These are phyloP conservation scores for Sander lucioperca DNA, from an alignment of 2,113 vertebrate species.

Conservation along the genomic window DNA sequence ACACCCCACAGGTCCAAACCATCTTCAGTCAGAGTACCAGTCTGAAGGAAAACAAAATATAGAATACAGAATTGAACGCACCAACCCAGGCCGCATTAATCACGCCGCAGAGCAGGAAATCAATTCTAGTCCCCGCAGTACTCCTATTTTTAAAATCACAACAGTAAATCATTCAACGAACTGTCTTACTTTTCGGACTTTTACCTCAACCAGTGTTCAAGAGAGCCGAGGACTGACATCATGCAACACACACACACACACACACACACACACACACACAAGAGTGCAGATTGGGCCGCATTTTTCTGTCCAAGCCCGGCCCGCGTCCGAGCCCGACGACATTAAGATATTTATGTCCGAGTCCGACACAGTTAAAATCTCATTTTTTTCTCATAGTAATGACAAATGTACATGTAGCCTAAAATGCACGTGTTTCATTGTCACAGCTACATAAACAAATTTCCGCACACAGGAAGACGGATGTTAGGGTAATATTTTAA, in stretches of 20 bases:
- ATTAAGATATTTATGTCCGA: too few relatives aligned
- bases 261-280: too few relatives aligned
- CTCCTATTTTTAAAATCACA: not conserved
- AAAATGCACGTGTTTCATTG: too few relatives aligned
- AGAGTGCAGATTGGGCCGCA: too few relatives aligned
- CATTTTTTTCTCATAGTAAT: too few relatives aligned
- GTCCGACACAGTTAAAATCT: too few relatives aligned
- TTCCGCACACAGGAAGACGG: too few relatives aligned
- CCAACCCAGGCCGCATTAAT: not conserved
- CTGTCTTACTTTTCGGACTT: not conserved
- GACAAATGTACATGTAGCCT: too few relatives aligned
- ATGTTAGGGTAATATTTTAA: too few relatives aligned
- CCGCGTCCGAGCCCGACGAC: too few relatives aligned
- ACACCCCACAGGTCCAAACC: slow-evolving; percentile 96
- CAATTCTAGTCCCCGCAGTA: not conserved
- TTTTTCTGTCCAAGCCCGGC: too few relatives aligned
- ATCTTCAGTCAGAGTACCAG: slow-evolving; percentile 97
- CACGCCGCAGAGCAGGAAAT: not conserved
- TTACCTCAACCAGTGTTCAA: not conserved
- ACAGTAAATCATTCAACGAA: not conserved
- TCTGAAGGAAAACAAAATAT: slow-evolving; percentile 79
- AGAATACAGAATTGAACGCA: not conserved
- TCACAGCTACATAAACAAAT: too few relatives aligned
- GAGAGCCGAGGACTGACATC: not conserved
- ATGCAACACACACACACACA: not conserved